These are phyloP conservation scores for Clavelina lepadiformis DNA, from an alignment of 23 tunicate species.

Conservation along the genomic window DNA sequence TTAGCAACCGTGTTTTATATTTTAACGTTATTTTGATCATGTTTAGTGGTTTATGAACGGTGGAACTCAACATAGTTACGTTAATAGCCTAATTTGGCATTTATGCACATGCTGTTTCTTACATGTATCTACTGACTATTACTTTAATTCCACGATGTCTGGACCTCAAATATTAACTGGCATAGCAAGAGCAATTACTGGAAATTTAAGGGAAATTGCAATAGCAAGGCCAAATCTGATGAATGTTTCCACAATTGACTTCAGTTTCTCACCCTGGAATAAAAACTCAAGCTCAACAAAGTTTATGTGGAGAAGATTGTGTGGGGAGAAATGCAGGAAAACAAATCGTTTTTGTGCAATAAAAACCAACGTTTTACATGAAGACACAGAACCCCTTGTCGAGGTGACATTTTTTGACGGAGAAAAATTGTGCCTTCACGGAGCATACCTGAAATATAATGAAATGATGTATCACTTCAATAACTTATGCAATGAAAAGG, in stretches of 20 bases:
- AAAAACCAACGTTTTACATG: constrained; percentile 3
- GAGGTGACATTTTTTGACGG: constrained; percentile 17
- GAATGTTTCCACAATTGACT: constrained; percentile 1
- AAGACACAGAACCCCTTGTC: constrained; percentile 3
- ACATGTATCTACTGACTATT: too few relatives aligned
- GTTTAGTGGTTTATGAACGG: too few relatives aligned
- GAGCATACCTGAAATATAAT: constrained; percentile 1
- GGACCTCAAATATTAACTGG: background rate
- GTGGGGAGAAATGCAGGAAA: constrained; percentile 8
- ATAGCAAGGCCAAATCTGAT: constrained; percentile 3
- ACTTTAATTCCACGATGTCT: too few relatives aligned
- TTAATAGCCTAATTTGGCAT: too few relatives aligned
- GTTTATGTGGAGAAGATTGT: constrained; percentile 6
- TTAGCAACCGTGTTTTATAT: too few relatives aligned
- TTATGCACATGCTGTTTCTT: too few relatives aligned
- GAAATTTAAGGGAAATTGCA: constrained; percentile 2
- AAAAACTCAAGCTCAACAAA: constrained; percentile 10
- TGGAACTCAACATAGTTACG: too few relatives aligned
- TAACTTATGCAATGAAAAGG: constrained; percentile 13
- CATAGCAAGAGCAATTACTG: constrained; percentile 17
- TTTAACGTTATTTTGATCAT: too few relatives aligned
- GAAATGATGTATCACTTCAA: constrained; percentile 28
- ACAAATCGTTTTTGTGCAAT: constrained; percentile 16
- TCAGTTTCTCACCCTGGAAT: constrained; percentile 20
- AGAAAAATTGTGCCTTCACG: constrained; percentile 4